Base-by-base conservation (phyloP, 2,797 vertebrate species). In the Anguilla obscura region DNA sequence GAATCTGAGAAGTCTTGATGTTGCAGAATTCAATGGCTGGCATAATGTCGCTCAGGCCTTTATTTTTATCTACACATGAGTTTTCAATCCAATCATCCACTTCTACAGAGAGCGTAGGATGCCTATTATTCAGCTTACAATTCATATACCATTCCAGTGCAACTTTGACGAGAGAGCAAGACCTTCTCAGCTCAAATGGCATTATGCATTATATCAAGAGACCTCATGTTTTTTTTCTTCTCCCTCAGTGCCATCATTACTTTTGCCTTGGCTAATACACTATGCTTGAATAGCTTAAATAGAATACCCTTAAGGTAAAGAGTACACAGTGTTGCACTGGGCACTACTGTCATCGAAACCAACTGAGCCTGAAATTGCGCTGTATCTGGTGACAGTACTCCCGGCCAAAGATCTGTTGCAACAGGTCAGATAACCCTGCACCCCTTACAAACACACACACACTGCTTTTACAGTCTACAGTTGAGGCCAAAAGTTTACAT, bases 11-110 rank as follows among this genome's bases (percentile, higher is more conserved):
- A 45, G 33, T 40, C 76, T 45, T 80, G 16, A 80, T 45, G 76
- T 16, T 40, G 36, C 36, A 33, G 76, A 45, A 40, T 45, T 80
- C 76, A 80, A 80, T 80, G 76, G 76, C 76, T 80, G 76, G 33
- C 76, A 45, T 24, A 45, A 80, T 80, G 76, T 80, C 16, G 8
- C 76, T 33, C 18, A 66, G 76, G 33, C 36, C 76, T 80, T 45
- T 45, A 80, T 80, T 16, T 80, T 45, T 80, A 74, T 33, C 33
- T 74, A 74, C 76, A 21, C 76, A 12, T 74, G 36, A 21, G 4
- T 14, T 80, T 80, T 80, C 76, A 80, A 74, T 80, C 76, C 24
- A 80, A 80, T 5, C 16, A 45, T 45, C 45, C 16, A 33, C 6
- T 80, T 80, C 16, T 40, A 40, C 76, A 21, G 36, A 76, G 74